Evolutionary conservation across 2,888 invertebrate species (phyloP), one percentile per base, ranked within the genome.

Genomic region (Blera fallax): DNA sequence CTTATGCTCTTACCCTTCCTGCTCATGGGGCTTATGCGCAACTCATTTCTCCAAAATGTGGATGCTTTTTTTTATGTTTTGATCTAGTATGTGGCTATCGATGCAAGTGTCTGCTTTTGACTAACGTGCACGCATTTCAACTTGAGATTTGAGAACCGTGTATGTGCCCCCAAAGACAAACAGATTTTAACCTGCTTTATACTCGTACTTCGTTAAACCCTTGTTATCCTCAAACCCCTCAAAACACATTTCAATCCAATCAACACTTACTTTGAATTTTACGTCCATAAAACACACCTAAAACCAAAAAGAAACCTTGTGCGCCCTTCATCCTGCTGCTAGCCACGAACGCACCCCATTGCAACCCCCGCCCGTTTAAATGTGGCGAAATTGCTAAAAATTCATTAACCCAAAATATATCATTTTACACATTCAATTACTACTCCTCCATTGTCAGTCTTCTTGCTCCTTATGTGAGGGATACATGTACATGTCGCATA

Each of bases 341-440:
- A 14, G 1, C 34, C 40, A 24, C 14, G 7, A 8, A 50, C 14
- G n/a, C 40, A 8, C 50, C 62, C 27, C 24, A n/a, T 34, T 24
- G 48, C 45, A 27, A 10, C 43, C 37, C 50, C 18, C n/a, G n/a
- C 18, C 10, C n/a, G 43, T 27, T 48, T 62, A 37, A 79, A 45
- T 56, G 72, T 48, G 56, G 52, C 65, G 58, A 76, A 85, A 56
- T 76, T 80, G 65, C 85, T 81, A 81, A 85, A 85, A 85, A 85
- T 85, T 85, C 77, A 85, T 85, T 81, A 85, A 81, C 85, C 85
- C 85, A 67, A 85, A 85, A 85, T 85, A 85, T 85, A 85, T 85
- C 85, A 81, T 76, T 72, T 85, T 85, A 85, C 85, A 85, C 81
- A 85, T 85, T 81, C 85, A 85, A 85, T 85, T 85, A 85, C 76